A percentile compares a stretch with the other conserved stretches of the same genome.
Evolutionary conservation across 2,888 invertebrate genomes (phyloP).

Genomic region (Cantharis lateralis): DNA sequence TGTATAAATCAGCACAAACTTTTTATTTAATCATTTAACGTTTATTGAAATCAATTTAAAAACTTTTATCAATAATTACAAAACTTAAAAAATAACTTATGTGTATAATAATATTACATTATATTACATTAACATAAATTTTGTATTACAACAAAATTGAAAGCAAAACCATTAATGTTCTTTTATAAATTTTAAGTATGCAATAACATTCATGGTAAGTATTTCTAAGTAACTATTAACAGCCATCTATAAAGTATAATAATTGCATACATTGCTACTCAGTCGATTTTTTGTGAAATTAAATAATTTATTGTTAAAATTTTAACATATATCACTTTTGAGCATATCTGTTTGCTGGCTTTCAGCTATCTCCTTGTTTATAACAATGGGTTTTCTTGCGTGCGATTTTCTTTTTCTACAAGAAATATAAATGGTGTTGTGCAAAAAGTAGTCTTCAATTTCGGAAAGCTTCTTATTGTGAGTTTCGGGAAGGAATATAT

Average conservation of each 20-base stretch:
- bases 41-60: neutral
- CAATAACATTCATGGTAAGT: neutral
- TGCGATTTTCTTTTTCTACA: constrained; percentile 1
- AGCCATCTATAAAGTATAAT: neutral
- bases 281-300: neutral
- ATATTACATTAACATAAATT: neutral
- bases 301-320: neutral
- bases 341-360: neutral
- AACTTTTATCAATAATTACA: neutral
- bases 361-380: neutral
- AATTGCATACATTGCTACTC: neutral
- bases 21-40: neutral
- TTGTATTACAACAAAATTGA: neutral
- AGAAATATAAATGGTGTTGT: constrained; percentile 47
- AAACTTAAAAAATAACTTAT: neutral
- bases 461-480: constrained; percentile 59
- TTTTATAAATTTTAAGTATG: neutral
- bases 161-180: neutral
- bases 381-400: neutral
- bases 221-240: neutral
- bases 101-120: neutral
- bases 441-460: constrained; percentile 58
- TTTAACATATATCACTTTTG: neutral
- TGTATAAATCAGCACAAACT: neutral
- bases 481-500: constrained; percentile 58